Percentiles rank a stretch among this genome's conserved stretches.
These are phyloP conservation scores for Halichoeres trimaculatus DNA, from an alignment of 2,113 vertebrate genomes.

Conservation along the genomic window DNA sequence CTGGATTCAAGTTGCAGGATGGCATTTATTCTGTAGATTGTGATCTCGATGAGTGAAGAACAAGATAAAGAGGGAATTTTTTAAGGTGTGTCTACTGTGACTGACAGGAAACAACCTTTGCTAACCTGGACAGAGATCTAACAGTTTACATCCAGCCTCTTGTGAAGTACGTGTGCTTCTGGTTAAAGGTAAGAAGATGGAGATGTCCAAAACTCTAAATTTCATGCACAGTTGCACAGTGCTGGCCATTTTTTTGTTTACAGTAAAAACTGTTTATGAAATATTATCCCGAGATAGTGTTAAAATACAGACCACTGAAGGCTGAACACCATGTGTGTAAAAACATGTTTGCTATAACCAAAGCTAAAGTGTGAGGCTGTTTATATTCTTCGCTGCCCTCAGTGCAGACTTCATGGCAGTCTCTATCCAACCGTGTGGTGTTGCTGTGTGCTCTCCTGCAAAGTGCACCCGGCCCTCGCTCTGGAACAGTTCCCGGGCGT, in stretches of 20 bases:
- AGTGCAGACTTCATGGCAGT: constrained; percentile 86
- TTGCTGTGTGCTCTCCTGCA: constrained; percentile 86
- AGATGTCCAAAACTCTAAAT: neutral
- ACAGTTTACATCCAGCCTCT: no score
- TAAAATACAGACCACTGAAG: neutral
- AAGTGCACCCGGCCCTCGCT: constrained; percentile 84
- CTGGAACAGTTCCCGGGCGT: constrained; percentile 73
- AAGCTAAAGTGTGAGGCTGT: constrained; percentile 64
- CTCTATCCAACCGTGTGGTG: constrained; percentile 89
- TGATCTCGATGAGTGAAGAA: no score
- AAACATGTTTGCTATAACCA: neutral
- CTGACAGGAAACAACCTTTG: no score
- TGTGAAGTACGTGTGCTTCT: no score
- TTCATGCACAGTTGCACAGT: no score
- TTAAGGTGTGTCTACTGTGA: no score
- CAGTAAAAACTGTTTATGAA: neutral
- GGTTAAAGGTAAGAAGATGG: neutral
- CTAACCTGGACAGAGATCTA: no score
- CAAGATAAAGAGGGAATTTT: no score
- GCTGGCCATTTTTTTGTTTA: neutral
- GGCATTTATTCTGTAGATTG: no score
- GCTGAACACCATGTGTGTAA: neutral
- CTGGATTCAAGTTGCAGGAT: no score
- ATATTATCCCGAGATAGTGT: neutral
- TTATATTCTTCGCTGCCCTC: constrained; percentile 82